These are phyloP conservation scores for Sericinus montela DNA, from an alignment of 2,888 invertebrate species.

Conservation along the genomic window DNA sequence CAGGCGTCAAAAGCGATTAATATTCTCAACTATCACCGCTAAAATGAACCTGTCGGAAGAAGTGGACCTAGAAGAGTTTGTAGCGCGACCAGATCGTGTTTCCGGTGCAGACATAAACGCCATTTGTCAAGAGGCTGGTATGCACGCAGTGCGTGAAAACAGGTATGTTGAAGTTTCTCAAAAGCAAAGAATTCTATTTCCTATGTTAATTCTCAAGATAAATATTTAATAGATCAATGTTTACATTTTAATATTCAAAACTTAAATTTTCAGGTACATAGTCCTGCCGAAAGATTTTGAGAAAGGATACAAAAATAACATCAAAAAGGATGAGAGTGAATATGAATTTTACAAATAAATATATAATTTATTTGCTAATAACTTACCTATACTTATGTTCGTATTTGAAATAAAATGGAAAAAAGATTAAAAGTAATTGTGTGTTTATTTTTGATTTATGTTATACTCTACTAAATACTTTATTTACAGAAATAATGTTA, in stretches of 20 bases:
- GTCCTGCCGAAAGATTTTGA: slow-evolving; percentile 99
- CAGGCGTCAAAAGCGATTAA: slow-evolving; percentile 93
- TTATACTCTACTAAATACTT: no score
- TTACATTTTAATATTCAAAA: no score
- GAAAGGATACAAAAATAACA: slow-evolving; percentile 99
- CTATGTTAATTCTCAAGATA: background rate
- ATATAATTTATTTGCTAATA: slow-evolving; percentile 19
- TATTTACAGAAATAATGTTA: no score
- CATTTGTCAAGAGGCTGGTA: slow-evolving; percentile 99
- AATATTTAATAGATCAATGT: no score
- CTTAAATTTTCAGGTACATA: slow-evolving; percentile 83
- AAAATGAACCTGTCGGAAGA: slow-evolving; percentile 99
- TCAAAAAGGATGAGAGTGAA: slow-evolving; percentile 99
- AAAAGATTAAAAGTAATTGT: background rate
- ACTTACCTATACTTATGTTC: slow-evolving; percentile 12
- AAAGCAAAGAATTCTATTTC: background rate
- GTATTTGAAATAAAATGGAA: slow-evolving; percentile 27
- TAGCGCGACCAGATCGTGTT: slow-evolving; percentile 98
- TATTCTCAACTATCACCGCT: slow-evolving; percentile 98
- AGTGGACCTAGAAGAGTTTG: slow-evolving; percentile 99
- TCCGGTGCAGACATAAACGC: slow-evolving; percentile 99
- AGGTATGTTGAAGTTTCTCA: slow-evolving; percentile 57
- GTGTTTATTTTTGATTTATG: background rate
- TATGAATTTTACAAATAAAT: slow-evolving; percentile 99
- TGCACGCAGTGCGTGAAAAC: slow-evolving; percentile 99